Evolutionary conservation across 2,888 invertebrate genomes (phyloP), one percentile per base, ranked within the genome.

Genomic region (Caradrina clavipalpis): DNA sequence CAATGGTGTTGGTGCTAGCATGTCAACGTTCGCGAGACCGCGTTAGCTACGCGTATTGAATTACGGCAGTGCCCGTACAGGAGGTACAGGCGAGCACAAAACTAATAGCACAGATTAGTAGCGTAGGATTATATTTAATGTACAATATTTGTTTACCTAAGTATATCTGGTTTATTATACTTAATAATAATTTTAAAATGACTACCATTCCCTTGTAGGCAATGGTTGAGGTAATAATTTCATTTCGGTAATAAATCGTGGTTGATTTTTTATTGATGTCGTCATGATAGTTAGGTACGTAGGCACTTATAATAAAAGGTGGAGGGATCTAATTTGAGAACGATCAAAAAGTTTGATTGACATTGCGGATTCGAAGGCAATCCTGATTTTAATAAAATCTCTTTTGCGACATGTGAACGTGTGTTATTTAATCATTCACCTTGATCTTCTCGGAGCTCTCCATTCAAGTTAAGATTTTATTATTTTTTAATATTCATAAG

Each of bases 11-110:
- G 54, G 49, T 65, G 67, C 51, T 62, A 72, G 62, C 80, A 79
- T 76, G 86, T 82, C 87, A 87, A 86, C 82, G 88, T 73, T 82
- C 86, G 83, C 78, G 69, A 82, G 78, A 78, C 69, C 80, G 69
- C 74, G 64, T 79, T 81, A 70, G 73, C 53, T 64, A 82, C 81
- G 76, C 80, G 69, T 87, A 90, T 90, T 85, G 77, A 79, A 83
- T 90, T 90, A 89, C 90, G 78, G 75, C 54, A 57, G 69, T 70
- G 53, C 61, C 70, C 64, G 47, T 66, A 62, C 56, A 67, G 15
- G 21, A 39, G 58, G 80, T 86, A 88, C 86, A 80, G 54, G 63
- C 78, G 69, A 62, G 61, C 11, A 73, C 77, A 78, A 17, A 72
- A 72, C 2, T 56, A 54, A 22, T 58, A 26, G 10, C 35, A 35